These are phyloP conservation scores for Lepilemur ruficaudatus DNA, from an alignment of 2,797 vertebrate species.

Conservation along the genomic window DNA sequence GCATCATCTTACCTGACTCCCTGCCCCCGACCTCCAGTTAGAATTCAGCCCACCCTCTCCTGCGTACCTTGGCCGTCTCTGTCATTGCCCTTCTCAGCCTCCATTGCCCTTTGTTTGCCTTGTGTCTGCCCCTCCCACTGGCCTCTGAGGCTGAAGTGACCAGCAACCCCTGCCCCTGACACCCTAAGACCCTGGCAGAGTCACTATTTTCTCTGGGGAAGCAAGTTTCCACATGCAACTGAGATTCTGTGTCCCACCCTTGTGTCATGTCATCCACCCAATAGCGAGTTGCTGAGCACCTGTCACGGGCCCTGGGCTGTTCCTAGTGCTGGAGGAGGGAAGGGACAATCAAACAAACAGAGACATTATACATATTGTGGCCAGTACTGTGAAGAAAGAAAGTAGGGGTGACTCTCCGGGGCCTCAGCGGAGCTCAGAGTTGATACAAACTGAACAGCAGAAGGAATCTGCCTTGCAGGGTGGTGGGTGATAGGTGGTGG, in stretches of 20 bases:
- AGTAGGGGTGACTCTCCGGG: neutral
- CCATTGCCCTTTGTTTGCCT: neutral
- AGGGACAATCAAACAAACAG: neutral
- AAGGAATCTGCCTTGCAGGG: neutral
- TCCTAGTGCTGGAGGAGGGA: neutral
- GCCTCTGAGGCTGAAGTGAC: neutral
- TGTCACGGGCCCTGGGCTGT: accelerated
- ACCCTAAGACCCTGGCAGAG: neutral
- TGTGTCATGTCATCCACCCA: neutral
- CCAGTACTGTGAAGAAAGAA: too few species aligned
- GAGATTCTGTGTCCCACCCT: neutral
- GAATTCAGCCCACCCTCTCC: neutral
- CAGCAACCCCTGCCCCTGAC: too few species aligned
- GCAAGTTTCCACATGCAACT: neutral
- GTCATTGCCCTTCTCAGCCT: neutral
- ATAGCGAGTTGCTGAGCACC: neutral
- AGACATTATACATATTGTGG: accelerated
- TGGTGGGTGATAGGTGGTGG: too few species aligned
- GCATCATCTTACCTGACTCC: accelerated
- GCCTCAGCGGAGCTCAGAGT: neutral
- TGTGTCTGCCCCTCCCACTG: accelerated
- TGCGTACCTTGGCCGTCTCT: neutral
- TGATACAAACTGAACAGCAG: neutral
- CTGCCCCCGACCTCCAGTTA: too few species aligned
- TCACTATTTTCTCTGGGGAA: neutral